Percentiles rank a stretch among this genome's conserved stretches.
phyloP scores from a whole-genome alignment of 2,797 vertebrate genomes.

The Petrocephalus schoutedeni region DNA sequence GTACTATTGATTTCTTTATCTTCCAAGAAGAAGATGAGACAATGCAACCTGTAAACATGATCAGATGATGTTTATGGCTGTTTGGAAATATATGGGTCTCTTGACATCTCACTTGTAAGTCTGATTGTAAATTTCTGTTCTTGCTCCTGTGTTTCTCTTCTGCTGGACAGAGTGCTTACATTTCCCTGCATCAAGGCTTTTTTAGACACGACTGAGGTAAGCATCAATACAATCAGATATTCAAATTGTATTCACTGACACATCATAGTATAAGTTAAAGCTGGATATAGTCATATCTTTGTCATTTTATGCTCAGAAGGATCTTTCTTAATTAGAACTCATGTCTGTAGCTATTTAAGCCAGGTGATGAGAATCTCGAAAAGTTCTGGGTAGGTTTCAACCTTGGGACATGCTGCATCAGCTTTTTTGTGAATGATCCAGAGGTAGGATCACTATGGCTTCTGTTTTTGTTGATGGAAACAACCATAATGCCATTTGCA shows the following conservation, averaged over 20 bases:
- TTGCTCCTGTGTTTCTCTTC: background rate
- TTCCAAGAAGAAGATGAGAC: too few relatives aligned
- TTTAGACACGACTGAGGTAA: conserved; percentile 72
- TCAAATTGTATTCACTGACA: background rate
- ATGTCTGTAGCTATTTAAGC: conserved; percentile 69
- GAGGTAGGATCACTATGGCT: conserved; percentile 58
- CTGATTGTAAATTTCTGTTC: background rate
- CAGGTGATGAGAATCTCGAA: conserved; percentile 74
- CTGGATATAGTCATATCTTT: background rate
- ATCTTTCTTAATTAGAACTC: background rate
- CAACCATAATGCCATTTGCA: background rate
- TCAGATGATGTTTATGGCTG: background rate
- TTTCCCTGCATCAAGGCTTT: conserved; percentile 75
- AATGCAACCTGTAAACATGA: background rate
- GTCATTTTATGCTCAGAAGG: background rate
- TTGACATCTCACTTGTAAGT: background rate
- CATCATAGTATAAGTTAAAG: background rate
- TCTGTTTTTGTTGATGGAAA: background rate
- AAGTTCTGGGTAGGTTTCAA: conserved; percentile 94
- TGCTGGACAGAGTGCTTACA: conserved; percentile 70
- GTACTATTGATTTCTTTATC: background rate
- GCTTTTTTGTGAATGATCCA: conserved; percentile 75
- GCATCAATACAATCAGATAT: background rate
- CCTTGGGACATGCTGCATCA: conserved; percentile 67
- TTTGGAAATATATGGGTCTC: background rate